These are phyloP conservation scores for Heterocephalus glaber DNA, from an alignment of 2,113 vertebrate genomes.

Conservation along the genomic window DNA sequence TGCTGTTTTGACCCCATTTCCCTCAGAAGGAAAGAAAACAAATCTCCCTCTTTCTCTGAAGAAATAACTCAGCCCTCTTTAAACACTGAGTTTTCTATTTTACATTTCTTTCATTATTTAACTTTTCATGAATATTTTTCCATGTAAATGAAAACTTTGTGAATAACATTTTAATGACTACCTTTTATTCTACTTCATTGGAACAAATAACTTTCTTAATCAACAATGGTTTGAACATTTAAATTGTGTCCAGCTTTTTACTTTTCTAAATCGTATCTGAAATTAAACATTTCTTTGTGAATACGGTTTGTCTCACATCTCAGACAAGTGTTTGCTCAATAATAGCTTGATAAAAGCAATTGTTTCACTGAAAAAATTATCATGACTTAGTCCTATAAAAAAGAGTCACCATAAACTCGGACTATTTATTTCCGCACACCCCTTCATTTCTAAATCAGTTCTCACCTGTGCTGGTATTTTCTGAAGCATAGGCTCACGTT, in stretches of 20 bases:
- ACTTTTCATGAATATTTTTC: conserved; percentile 10
- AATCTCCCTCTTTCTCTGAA: neutral
- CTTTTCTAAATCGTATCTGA: neutral
- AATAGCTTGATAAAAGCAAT: neutral
- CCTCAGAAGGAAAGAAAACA: neutral
- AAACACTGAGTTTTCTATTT: conserved; percentile 5
- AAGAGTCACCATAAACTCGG: neutral
- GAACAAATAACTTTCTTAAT: neutral
- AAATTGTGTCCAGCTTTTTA: conserved; percentile 9
- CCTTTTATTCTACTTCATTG: neutral
- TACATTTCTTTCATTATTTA: neutral
- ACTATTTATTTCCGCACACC: neutral
- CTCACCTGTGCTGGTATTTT: neutral
- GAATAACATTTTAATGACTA: neutral
- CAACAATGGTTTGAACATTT: neutral
- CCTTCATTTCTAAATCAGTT: neutral
- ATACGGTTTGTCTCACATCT: conserved; percentile 1
- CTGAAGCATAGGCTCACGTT: neutral
- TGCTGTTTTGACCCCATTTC: neutral
- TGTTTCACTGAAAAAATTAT: neutral
- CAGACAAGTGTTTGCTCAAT: neutral
- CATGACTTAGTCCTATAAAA: neutral
- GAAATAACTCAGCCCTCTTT: neutral
- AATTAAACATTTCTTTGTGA: neutral
- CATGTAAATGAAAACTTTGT: neutral